These are phyloP conservation scores for Penelope pileata DNA, from an alignment of 2,113 vertebrate genomes.

Conservation along the genomic window DNA sequence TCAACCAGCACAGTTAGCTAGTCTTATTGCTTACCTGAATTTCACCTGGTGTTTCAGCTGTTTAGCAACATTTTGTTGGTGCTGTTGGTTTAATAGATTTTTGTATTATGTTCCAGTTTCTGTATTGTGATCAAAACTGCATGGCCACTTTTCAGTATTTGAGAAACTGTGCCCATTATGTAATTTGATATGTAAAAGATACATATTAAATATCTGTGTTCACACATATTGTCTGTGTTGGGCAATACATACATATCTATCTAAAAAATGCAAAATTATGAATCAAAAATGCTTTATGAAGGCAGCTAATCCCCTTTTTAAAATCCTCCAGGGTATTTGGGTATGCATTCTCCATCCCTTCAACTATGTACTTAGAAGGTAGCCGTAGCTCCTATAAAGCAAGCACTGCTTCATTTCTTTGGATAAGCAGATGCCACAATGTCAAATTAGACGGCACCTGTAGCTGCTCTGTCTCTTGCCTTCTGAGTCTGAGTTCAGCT, in stretches of 20 bases:
- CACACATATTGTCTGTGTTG: background rate
- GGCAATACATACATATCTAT: background rate
- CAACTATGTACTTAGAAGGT: background rate
- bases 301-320: background rate
- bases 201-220: background rate
- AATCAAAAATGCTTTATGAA: background rate
- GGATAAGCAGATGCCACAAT: background rate
- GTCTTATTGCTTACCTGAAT: background rate
- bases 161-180: background rate
- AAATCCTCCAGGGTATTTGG: background rate
- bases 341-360: background rate
- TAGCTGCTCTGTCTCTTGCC: background rate
- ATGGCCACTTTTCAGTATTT: background rate
- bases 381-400: background rate
- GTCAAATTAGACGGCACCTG: background rate
- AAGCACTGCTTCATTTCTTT: background rate
- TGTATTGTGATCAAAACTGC: background rate
- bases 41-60: background rate
- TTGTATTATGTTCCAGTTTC: background rate
- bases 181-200: background rate
- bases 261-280: background rate
- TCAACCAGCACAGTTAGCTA: background rate
- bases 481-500: background rate
- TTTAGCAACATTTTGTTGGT: background rate
- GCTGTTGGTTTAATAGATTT: background rate